These are phyloP conservation scores for Mastomys natalensis DNA, from an alignment of 2,113 vertebrate genomes.

Conservation along the genomic window DNA sequence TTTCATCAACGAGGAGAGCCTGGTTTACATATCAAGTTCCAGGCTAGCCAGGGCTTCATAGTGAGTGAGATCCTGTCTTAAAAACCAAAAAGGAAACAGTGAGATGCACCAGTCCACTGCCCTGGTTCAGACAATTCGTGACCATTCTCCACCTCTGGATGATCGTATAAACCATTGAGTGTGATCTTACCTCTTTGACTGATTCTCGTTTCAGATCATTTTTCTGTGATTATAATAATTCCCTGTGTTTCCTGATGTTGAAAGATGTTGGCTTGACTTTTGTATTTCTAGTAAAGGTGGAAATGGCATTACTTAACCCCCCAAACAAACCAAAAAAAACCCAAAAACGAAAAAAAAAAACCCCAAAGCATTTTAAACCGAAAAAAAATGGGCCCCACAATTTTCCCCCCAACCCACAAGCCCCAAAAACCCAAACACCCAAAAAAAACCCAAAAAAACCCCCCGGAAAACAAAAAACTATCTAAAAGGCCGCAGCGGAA, in stretches of 20 bases:
- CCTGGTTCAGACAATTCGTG: background rate
- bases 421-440: too few species aligned
- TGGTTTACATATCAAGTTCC: background rate
- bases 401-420: too few species aligned
- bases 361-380: too few species aligned
- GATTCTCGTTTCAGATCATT: background rate
- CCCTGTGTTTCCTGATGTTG: background rate
- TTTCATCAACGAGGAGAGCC: background rate
- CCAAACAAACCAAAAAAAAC: too few species aligned
- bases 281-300: background rate
- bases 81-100: background rate
- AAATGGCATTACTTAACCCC: too few species aligned
- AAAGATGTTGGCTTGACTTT: background rate
- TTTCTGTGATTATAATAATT: slow-evolving; percentile 18
- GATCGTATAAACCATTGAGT: background rate
- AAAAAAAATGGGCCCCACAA: too few species aligned
- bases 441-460: too few species aligned
- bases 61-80: background rate
- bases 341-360: too few species aligned
- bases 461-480: too few species aligned
- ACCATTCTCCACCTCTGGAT: background rate
- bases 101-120: background rate
- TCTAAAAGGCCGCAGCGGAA: too few species aligned
- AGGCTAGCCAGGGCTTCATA: background rate
- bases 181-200: background rate